Percentiles rank a stretch among this genome's conserved stretches.
Evolutionary conservation across 2,888 invertebrate genomes (phyloP).

Genomic region (Chloromyia formosa): DNA sequence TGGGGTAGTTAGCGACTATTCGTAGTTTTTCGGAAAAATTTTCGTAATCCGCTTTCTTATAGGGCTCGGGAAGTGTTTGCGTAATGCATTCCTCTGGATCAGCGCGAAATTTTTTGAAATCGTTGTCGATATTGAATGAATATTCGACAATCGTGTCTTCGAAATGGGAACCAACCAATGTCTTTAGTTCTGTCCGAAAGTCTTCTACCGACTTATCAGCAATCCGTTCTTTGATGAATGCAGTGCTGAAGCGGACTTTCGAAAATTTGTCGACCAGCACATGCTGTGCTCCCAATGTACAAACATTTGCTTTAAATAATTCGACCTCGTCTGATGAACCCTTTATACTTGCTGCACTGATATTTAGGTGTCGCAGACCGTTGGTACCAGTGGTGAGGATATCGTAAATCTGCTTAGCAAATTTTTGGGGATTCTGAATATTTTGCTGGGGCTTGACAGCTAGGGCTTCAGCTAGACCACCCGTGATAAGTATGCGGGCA

Average conservation of each 20-base stretch:
- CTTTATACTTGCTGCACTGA: not conserved
- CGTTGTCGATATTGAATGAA: not conserved
- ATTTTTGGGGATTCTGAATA: not conserved
- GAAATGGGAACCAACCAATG: not conserved
- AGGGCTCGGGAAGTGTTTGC: conserved; percentile 4
- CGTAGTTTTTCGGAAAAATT: conserved; percentile 19
- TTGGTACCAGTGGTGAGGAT: not conserved
- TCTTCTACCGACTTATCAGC: not conserved
- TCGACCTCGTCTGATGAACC: not conserved
- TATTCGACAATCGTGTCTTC: not conserved
- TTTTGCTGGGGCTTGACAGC: not conserved
- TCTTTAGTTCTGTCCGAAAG: not conserved
- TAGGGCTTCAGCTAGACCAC: not conserved
- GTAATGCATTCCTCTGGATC: not conserved
- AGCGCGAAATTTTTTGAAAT: not conserved
- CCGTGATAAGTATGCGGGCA: not conserved
- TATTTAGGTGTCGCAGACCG: not conserved
- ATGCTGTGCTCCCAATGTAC: conserved; percentile 6
- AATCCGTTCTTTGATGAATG: not conserved
- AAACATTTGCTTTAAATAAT: conserved; percentile 9
- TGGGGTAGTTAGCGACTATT: conserved; percentile 22
- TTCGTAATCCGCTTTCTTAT: not conserved
- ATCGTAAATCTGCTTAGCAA: conserved; percentile 12
- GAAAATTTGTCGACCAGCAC: conserved; percentile 27
- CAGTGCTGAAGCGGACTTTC: conserved; percentile 12